phyloP scores from a whole-genome alignment of 2,113 vertebrate genomes.

The Clarias batrachus region DNA sequence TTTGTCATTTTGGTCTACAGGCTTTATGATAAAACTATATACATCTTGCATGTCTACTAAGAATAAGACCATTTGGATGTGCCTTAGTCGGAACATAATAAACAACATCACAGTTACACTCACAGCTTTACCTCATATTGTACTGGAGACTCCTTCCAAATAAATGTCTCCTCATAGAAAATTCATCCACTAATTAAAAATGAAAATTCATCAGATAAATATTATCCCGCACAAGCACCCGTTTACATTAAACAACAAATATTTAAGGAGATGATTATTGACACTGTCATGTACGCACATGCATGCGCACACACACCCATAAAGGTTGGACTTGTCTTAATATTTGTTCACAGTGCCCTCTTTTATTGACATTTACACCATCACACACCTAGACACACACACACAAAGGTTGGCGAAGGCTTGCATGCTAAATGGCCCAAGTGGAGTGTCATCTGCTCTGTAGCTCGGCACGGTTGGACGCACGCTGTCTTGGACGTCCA shows the following conservation, averaged over 20 bases:
- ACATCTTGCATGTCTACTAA: background rate
- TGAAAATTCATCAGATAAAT: background rate
- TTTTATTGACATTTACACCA: conserved; percentile 16
- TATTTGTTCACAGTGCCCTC: conserved; percentile 7
- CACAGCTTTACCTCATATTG: background rate
- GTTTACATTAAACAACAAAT: background rate
- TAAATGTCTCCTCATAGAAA: background rate
- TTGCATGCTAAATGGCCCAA: conserved; percentile 79
- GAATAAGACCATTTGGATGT: background rate
- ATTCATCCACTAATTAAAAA: background rate
- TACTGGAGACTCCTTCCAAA: background rate
- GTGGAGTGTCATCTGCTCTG: conserved; percentile 79
- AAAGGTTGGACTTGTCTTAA: background rate
- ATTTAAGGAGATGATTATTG: background rate
- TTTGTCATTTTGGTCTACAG: too few species aligned
- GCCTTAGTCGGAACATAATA: background rate
- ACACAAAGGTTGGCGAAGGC: conserved; percentile 70
- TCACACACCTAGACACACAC: background rate
- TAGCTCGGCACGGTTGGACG: conserved; percentile 70
- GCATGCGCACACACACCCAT: background rate
- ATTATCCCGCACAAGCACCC: background rate
- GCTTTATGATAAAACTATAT: too few species aligned
- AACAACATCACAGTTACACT: background rate
- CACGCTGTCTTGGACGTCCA: conserved; percentile 59
- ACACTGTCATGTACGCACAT: background rate